Conservation (phyloP, 2,888 invertebrate genomes). For the Parascotia fuliginaria region DNA sequence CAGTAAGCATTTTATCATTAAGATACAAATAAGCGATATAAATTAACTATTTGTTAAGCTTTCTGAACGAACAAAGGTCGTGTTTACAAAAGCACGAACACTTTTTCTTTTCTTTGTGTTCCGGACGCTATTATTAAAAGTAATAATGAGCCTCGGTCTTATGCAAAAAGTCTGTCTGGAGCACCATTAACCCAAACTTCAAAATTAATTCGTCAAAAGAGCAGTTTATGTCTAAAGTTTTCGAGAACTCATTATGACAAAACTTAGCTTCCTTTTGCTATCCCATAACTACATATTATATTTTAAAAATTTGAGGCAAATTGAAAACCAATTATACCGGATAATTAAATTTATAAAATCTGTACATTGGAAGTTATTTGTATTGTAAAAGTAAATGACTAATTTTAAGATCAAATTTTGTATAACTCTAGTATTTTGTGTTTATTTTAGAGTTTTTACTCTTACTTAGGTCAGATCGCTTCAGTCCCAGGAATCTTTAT, state of each 20-base stretch:
- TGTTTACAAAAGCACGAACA: slow-evolving; percentile 19
- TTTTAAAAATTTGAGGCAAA: slow-evolving; percentile 16
- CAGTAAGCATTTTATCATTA: too few species aligned
- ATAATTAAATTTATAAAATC: too few species aligned
- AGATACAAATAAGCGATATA: too few species aligned
- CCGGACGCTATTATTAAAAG: slow-evolving; percentile 36
- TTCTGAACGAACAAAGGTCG: slow-evolving; percentile 16
- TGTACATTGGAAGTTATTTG: too few species aligned
- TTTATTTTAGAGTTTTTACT: too few species aligned
- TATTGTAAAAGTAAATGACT: too few species aligned
- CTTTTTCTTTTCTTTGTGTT: slow-evolving; percentile 32
- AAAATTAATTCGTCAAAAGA: slow-evolving; percentile 55
- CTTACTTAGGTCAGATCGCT: too few species aligned
- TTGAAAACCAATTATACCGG: neutral
- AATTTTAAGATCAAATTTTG: too few species aligned
- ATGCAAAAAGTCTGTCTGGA: slow-evolving; percentile 40
- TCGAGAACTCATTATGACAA: slow-evolving; percentile 44
- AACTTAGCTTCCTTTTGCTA: slow-evolving; percentile 31
- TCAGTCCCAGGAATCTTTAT: too few species aligned
- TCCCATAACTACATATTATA: slow-evolving; percentile 23
- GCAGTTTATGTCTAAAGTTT: slow-evolving; percentile 41
- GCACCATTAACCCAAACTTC: slow-evolving; percentile 43
- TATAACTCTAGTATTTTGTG: too few species aligned
- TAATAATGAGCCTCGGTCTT: slow-evolving; percentile 38
- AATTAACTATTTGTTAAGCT: slow-evolving; percentile 17